Evolutionary conservation across 2,888 invertebrate genomes (phyloP).

Genomic region (Lithosia quadra): DNA sequence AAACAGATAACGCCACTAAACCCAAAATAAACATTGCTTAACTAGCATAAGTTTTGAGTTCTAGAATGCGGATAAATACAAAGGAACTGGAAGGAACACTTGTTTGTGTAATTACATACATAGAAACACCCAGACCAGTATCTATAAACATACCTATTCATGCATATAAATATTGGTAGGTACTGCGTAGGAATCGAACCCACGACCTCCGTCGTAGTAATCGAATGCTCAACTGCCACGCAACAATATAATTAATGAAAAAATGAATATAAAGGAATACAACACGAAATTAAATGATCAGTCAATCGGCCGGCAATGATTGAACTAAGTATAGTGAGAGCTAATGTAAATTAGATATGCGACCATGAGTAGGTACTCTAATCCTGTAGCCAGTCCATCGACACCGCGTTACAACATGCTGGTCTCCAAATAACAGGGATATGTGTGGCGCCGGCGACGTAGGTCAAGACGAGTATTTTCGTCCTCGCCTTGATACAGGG

Average conservation of each 20-base stretch:
- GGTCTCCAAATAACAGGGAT: slow-evolving; percentile 71
- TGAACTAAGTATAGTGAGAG: not conserved
- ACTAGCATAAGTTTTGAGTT: no score
- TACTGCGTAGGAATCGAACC: not conserved
- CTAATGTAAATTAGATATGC: slow-evolving; percentile 22
- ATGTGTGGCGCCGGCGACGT: slow-evolving; percentile 71
- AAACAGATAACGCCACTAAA: no score
- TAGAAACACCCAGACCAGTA: no score
- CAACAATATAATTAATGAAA: no score
- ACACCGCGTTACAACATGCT: slow-evolving; percentile 64
- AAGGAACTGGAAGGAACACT: no score
- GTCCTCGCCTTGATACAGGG: slow-evolving; percentile 85
- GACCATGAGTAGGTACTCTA: slow-evolving; percentile 28
- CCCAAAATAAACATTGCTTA: no score
- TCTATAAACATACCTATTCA: no score
- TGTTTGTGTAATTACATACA: no score
- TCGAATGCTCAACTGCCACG: not conserved
- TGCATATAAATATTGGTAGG: no score
- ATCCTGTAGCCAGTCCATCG: slow-evolving; percentile 62
- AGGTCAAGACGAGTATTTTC: slow-evolving; percentile 84
- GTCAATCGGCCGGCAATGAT: not conserved
- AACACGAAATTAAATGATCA: not conserved
- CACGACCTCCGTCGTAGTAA: no score
- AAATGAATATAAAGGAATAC: no score
- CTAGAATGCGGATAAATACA: no score